Base-by-base conservation (phyloP, 2,113 vertebrate genomes). In the Athene noctua region DNA sequence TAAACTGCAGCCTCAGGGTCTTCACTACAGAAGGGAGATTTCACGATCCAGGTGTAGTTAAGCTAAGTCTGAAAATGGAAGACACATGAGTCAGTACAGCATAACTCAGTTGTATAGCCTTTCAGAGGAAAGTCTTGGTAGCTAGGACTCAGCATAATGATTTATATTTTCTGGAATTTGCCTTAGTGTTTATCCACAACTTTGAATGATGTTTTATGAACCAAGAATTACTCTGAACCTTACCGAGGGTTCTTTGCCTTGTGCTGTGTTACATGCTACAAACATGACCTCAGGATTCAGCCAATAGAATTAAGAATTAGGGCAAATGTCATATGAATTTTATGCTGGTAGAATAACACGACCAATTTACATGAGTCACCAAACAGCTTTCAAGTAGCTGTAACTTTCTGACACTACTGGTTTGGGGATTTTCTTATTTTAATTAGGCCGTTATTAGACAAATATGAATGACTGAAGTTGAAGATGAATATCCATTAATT, bases 351-450 rank as follows among this genome's bases (percentile, higher is more conserved):
- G 36, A 92, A 44, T 23, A 70, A 90, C 15, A 62, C 7, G 49
- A 68, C 25, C 5, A 5, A 86, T 75, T 80, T 52, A 80, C 22
- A 10, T 12, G 16, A 63, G 36, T 86, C 51, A 93, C 19, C 21
- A 75, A 88, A 51, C 23, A 86, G 6, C 46, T 74, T 90, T 95
- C 38, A 95, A 91, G 34, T 19, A 65, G 49, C 38, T 91, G 7
- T 38, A 63, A 29, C 62, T 46, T 82, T 62, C 78, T 77, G n/a
- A 67, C 22, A 63, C 11, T 38, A 44, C 32, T 44, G 27, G 66
- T 68, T 87, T 5, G n/a, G 91, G 29, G 61, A 89, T 90, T 83
- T 80, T 90, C 44, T 82, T 57, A 47, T 77, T 96, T 90, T 93
- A 85, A 79, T 93, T 90, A 92, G 21, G 32, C 8, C 23, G 68